A percentile compares a stretch with the other conserved stretches of the same genome.
Evolutionary conservation across 2,888 invertebrate genomes (phyloP).

Genomic region (Dione vanillae): DNA sequence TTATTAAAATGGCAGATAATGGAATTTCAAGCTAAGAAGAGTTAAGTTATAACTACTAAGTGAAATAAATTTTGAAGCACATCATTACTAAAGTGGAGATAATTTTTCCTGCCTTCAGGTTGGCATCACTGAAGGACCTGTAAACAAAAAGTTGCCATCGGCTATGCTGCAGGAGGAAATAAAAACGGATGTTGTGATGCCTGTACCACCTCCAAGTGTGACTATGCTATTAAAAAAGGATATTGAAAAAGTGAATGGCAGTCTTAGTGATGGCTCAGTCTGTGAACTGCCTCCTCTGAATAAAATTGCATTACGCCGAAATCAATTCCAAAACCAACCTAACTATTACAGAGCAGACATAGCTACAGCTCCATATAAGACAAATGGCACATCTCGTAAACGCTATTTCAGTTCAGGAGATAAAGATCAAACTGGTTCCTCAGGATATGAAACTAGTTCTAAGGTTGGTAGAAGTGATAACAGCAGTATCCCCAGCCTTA

Average conservation of each 20-base stretch:
- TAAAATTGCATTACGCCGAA: conserved; percentile 61
- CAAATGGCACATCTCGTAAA: conserved; percentile 62
- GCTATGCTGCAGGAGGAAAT: conserved; percentile 74
- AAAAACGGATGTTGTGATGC: conserved; percentile 65
- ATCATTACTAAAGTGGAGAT: conserved; percentile 84
- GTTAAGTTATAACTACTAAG: conserved; percentile 67
- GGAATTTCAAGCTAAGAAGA: conserved; percentile 81
- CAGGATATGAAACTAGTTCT: conserved; percentile 69
- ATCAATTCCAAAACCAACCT: conserved; percentile 57
- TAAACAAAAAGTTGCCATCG: conserved; percentile 79
- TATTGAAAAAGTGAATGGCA: conserved; percentile 62
- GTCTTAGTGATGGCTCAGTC: conserved; percentile 75
- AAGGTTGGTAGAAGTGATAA: conserved; percentile 62
- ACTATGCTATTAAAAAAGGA: conserved; percentile 57
- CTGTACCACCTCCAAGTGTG: conserved; percentile 62
- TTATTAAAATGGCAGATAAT: conserved; percentile 70
- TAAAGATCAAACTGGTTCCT: conserved; percentile 66
- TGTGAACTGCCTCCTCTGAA: conserved; percentile 65
- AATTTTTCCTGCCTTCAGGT: conserved; percentile 85
- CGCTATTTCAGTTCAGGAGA: conserved; percentile 66
- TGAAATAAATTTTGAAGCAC: conserved; percentile 77
- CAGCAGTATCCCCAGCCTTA: conserved; percentile 54
- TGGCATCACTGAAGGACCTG: conserved; percentile 83
- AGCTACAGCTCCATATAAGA: conserved; percentile 56
- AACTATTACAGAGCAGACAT: conserved; percentile 54